phyloP scores from a whole-genome alignment of 2,113 vertebrate species.

The Seriola quinqueradiata region DNA sequence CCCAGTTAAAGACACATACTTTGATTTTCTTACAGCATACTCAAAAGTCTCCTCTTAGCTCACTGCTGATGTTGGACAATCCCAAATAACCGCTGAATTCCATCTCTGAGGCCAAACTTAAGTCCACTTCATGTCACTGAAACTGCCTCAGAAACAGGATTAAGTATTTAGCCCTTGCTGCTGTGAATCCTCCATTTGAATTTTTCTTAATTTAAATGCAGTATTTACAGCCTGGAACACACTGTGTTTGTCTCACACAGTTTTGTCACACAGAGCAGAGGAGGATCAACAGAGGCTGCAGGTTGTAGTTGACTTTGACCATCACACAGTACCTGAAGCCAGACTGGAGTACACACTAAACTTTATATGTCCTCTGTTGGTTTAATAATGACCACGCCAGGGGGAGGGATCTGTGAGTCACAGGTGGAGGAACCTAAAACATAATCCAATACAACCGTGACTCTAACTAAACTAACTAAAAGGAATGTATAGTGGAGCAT shows the following conservation, averaged over 20 bases:
- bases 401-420: constrained; percentile 41
- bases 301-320: constrained; percentile 62
- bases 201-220: no score
- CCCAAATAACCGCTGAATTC: background rate
- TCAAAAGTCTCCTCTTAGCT: background rate
- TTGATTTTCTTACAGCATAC: no score
- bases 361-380: constrained; percentile 16
- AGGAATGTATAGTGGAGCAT: background rate
- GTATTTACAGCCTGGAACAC: background rate
- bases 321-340: constrained; percentile 28
- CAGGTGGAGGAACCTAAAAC: background rate
- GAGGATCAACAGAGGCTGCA: constrained; percentile 33
- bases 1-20: no score
- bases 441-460: background rate
- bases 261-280: constrained; percentile 8
- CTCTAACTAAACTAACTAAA: background rate
- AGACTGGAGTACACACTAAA: constrained; percentile 9
- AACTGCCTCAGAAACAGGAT: background rate
- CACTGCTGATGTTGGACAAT: background rate
- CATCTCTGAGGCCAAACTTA: background rate
- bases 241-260: background rate
- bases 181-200: background rate
- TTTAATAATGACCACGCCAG: background rate
- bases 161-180: background rate
- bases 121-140: background rate